These are phyloP conservation scores for Melanophora roralis DNA, from an alignment of 2,888 invertebrate species.

Conservation along the genomic window DNA sequence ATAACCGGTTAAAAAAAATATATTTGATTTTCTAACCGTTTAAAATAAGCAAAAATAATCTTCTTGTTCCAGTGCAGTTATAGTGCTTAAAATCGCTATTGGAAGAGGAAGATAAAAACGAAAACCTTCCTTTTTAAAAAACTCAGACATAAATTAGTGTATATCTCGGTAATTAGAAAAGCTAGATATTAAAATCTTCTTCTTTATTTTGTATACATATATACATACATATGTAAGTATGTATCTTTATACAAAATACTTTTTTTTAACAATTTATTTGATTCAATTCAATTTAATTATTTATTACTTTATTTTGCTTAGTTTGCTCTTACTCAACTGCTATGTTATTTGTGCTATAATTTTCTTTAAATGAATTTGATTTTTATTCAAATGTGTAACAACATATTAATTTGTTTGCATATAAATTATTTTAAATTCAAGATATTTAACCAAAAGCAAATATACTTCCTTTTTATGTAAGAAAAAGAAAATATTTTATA, in stretches of 20 bases:
- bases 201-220: too few relatives aligned
- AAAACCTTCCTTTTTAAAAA: too few relatives aligned
- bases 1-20: too few relatives aligned
- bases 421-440: not conserved
- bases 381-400: constrained; percentile 49
- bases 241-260: not conserved
- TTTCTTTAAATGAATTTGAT: constrained; percentile 48
- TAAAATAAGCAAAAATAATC: too few relatives aligned
- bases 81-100: too few relatives aligned
- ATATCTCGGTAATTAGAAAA: too few relatives aligned
- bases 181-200: too few relatives aligned
- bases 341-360: constrained; percentile 21
- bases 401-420: constrained; percentile 32
- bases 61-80: too few relatives aligned
- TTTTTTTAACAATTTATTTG: constrained; percentile 8
- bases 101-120: too few relatives aligned
- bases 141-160: too few relatives aligned
- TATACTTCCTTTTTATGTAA: constrained; percentile 8
- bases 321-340: constrained; percentile 17
- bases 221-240: not conserved
- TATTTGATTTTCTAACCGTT: too few relatives aligned
- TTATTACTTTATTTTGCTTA: not conserved
- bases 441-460: not conserved
- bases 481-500: not conserved
- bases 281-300: constrained; percentile 43